Percentiles rank a stretch among this genome's conserved stretches.
phyloP scores from a whole-genome alignment of 2,113 vertebrate species.

The Ovibos moschatus region DNA sequence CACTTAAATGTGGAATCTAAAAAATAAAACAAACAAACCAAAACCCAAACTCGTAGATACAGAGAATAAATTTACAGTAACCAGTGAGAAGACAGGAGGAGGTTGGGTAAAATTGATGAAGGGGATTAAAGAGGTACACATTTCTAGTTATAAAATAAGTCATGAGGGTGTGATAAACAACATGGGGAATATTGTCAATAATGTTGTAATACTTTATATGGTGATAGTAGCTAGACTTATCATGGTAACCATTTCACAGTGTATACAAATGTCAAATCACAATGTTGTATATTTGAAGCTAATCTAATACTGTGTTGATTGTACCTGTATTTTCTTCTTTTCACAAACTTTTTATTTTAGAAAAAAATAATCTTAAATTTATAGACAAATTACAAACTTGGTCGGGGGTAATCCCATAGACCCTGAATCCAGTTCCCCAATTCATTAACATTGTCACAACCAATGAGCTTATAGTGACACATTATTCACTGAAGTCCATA shows the following conservation, averaged over 20 bases:
- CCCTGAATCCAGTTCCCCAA: background rate
- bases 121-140: background rate
- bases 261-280: background rate
- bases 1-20: background rate
- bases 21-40: background rate
- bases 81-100: rapidly evolving
- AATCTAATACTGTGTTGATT: background rate
- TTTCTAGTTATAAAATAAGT: background rate
- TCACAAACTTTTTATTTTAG: background rate
- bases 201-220: background rate
- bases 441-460: background rate
- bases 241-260: background rate
- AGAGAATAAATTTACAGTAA: background rate
- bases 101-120: background rate
- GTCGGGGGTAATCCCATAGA: background rate
- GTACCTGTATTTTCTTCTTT: background rate
- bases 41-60: background rate
- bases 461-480: background rate
- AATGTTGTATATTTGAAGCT: background rate
- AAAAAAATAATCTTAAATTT: background rate
- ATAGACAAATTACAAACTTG: background rate
- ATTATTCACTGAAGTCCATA: background rate
- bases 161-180: background rate
- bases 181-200: background rate
- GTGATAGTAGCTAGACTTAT: background rate